Evolutionary conservation across 2,888 invertebrate species (phyloP), one percentile per base, ranked within the genome.

Genomic region (Gymnosoma rotundatum): DNA sequence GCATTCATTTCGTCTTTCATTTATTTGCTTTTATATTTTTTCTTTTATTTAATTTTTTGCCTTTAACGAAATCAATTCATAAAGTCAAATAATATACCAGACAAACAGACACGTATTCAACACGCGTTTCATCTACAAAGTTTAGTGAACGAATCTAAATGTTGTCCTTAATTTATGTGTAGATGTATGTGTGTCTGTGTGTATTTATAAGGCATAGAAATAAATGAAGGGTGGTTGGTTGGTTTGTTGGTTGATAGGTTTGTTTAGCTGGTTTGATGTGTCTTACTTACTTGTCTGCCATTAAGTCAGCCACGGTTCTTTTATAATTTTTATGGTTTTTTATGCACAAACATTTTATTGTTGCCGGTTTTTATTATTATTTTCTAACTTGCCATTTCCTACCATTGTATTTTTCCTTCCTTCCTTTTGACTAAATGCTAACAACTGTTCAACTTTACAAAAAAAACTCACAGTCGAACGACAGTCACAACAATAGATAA

Each of bases 21-120:
- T 82, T 70, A 70, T 64, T 82, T 69, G 70, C 64, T 76, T 70
- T 66, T 69, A 75, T 25, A 25, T 2, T 2, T 25, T 25, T 74
- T 79, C 56, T 56, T 70, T 63, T 52, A 63, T 79, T 58, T 72
- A 72, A 38, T 50, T 48, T 56, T 86, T 80, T 72, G 83, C 70
- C 86, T 83, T 78, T 80, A 76, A 79, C 78, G 66, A 84, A 87
- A 86, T 87, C 79, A 85, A 83, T 86, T 86, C 85, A 79, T 83
- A 86, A 87, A 86, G 81, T 86, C 80, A 87, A 85, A 85, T 66
- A 85, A 81, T 72, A 74, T 72, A 74, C 54, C 74, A 74, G 79
- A 66, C 80, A 36, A 36, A 64, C 75, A 56, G 48, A 64, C 45
- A 36, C 54, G 45, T 54, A 70, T 56, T 48, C 48, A 64, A 21